Base-by-base conservation (phyloP, 2,797 vertebrate genomes). In the Austrolebias charrua region DNA sequence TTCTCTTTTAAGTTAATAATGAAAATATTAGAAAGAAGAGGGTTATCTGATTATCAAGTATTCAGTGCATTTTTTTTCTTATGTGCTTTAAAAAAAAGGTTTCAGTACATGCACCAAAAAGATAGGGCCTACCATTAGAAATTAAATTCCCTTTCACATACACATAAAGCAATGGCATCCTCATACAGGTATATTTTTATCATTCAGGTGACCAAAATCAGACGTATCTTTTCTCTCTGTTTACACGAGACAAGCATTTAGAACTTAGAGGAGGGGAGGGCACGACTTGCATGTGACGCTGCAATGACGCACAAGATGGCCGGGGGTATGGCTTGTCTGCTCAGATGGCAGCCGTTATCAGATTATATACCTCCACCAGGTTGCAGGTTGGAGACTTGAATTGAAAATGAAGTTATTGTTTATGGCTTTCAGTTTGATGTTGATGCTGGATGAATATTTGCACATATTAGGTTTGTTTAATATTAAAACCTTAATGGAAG, bases 311-410 rank as follows among this genome's bases (percentile, higher is more conserved):
- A 84, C 69, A 75, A 71, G 63, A 52, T 63, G 51, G 63, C 66
- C 44, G n/a, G 73, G 60, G 68, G 67, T 78, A 66, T 38, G 42
- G 51, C 18, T 38, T 74, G 63, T 85, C 76, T 78, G 75, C 78
- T 70, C 70, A 71, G 63, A 75, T 45, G 56, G 63, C 78, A 68
- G 64, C 70, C 76, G 77, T 74, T 89, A 85, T 88, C 76, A 71
- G 76, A 86, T 89, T 73, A 44, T 44, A 15, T 44, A 79, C 84
- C 81, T 85, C 63, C 12, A 48, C 60, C 65, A 51, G 74, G 66
- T 75, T 85, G 68, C 66, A 79, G 72, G 67, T 60, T 56, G 11
- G 52, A 52, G 61, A 49, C 71, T 77, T 60, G 57, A 10, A 9
- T 8, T 33, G 49, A 31, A 59, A 53, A 69, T 42, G 2, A 49